phyloP scores from a whole-genome alignment of 2,888 invertebrate genomes.

The Ormia ochracea region DNA sequence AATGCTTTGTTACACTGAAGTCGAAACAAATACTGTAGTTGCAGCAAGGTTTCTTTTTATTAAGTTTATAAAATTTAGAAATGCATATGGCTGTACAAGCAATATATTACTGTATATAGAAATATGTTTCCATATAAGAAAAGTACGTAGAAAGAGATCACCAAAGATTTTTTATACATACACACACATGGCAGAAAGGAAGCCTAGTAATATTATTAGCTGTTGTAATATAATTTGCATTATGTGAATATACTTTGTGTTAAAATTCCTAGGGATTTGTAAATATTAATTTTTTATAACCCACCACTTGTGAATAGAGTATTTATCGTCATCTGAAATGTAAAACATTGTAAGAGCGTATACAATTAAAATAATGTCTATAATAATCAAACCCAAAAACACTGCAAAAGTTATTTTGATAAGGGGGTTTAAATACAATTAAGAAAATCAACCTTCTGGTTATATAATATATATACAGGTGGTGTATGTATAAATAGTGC shows the following conservation, averaged over 20 bases:
- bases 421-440: no score
- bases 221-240: conserved; percentile 4
- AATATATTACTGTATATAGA: neutral
- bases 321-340: neutral
- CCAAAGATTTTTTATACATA: conserved; percentile 40
- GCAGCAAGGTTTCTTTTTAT: neutral
- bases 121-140: neutral
- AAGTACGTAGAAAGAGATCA: conserved; percentile 2
- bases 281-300: conserved; percentile 12
- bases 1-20: conserved; percentile 11
- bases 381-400: no score
- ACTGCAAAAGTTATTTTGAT: no score
- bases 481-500: no score
- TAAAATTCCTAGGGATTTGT: conserved; percentile 36
- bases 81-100: neutral
- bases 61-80: neutral
- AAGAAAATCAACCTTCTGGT: no score
- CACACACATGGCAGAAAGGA: neutral
- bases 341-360: neutral
- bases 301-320: neutral
- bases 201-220: conserved; percentile 4
- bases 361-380: neutral
- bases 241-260: neutral
- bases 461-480: no score
- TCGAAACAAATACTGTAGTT: neutral